Percentiles rank a stretch among this genome's conserved stretches.
phyloP scores from a whole-genome alignment of 2,113 vertebrate genomes.

The Triplophysa dalaica region DNA sequence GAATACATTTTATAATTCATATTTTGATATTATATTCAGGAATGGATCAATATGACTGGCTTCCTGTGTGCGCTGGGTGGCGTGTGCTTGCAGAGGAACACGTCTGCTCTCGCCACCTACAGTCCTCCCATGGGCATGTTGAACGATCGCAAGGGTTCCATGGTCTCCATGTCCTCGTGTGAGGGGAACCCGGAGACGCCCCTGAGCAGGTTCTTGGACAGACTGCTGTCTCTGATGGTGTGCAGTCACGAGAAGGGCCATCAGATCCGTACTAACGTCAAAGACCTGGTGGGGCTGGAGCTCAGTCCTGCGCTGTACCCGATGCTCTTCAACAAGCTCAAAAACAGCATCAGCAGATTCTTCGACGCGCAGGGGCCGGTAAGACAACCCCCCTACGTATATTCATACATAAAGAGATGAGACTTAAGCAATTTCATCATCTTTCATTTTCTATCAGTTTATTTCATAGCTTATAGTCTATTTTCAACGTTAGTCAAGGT shows the following conservation, averaged over 20 bases:
- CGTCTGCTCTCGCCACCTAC: slow-evolving; percentile 84
- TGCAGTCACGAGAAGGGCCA: slow-evolving; percentile 94
- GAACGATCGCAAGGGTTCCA: slow-evolving; percentile 90
- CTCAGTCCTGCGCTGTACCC: slow-evolving; percentile 92
- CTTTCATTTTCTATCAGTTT: too few species aligned
- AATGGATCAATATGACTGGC: slow-evolving; percentile 99
- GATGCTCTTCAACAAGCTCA: slow-evolving; percentile 96
- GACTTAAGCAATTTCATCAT: background rate
- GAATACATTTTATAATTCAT: background rate
- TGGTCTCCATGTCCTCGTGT: slow-evolving; percentile 92
- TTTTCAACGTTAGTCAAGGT: too few species aligned
- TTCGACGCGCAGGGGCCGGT: slow-evolving; percentile 96
- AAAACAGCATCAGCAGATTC: slow-evolving; percentile 95
- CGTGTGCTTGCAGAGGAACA: slow-evolving; percentile 89
- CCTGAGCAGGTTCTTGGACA: slow-evolving; percentile 90
- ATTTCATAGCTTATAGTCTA: too few species aligned
- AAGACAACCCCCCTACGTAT: slow-evolving; percentile 26
- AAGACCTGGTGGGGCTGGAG: slow-evolving; percentile 92
- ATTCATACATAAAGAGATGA: background rate
- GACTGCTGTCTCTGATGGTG: slow-evolving; percentile 87
- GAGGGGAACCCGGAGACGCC: slow-evolving; percentile 85
- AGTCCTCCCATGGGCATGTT: slow-evolving; percentile 94
- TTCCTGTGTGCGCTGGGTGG: slow-evolving; percentile 94
- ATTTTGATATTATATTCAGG: slow-evolving; percentile 66
- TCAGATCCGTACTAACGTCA: slow-evolving; percentile 91